These are phyloP conservation scores for Elegia similella DNA, from an alignment of 2,888 invertebrate genomes.

Conservation along the genomic window DNA sequence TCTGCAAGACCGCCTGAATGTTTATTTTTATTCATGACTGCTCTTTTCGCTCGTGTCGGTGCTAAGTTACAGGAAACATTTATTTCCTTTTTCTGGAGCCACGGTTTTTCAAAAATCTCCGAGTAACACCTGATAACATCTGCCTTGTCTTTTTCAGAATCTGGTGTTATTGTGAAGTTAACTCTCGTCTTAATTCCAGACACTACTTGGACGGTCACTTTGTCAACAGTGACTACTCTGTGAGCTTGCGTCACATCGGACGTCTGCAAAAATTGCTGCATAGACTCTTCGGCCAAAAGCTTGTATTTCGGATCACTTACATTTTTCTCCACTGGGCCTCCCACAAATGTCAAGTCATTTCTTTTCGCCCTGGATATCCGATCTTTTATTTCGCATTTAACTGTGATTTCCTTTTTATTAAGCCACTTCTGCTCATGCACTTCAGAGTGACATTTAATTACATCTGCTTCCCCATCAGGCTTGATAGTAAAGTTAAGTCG, in stretches of 20 bases:
- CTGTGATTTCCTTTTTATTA: slow-evolving; percentile 33
- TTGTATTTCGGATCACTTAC: slow-evolving; percentile 32
- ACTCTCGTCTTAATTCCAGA: slow-evolving; percentile 30
- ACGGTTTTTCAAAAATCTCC: slow-evolving; percentile 30
- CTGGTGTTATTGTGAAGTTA: slow-evolving; percentile 22
- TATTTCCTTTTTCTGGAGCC: slow-evolving; percentile 32
- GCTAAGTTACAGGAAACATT: slow-evolving; percentile 30
- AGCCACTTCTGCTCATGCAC: slow-evolving; percentile 41
- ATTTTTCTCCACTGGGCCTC: slow-evolving; percentile 22
- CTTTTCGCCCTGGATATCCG: slow-evolving; percentile 10
- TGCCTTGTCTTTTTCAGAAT: slow-evolving; percentile 21
- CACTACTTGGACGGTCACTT: slow-evolving; percentile 33
- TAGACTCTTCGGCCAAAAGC: slow-evolving; percentile 35
- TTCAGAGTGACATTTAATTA: slow-evolving; percentile 36
- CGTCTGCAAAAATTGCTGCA: slow-evolving; percentile 31
- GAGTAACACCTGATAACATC: slow-evolving; percentile 39
- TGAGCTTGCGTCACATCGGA: slow-evolving; percentile 21
- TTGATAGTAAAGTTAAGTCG: slow-evolving; percentile 30
- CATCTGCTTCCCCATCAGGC: slow-evolving; percentile 13
- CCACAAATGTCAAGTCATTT: not conserved
- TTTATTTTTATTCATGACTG: slow-evolving; percentile 10
- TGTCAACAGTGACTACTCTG: slow-evolving; percentile 25
- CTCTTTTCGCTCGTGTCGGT: not conserved
- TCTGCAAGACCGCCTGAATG: slow-evolving; percentile 29
- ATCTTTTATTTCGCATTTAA: slow-evolving; percentile 27